A percentile compares a stretch with the other conserved stretches of the same genome.
Evolutionary conservation across 2,888 invertebrate genomes (phyloP).

Genomic region (Cyclophora albipunctata): DNA sequence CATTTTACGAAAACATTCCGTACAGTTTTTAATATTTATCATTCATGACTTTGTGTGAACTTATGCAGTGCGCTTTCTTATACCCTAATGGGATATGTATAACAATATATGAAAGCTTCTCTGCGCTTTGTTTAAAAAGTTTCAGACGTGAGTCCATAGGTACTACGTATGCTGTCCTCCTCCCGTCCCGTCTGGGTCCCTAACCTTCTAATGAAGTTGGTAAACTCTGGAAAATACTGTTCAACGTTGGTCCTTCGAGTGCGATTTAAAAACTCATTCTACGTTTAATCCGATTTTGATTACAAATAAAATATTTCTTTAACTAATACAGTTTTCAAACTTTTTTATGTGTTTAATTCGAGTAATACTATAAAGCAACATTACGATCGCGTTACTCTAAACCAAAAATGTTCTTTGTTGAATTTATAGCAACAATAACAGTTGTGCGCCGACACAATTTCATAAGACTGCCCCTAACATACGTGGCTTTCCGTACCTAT

Average conservation of each 20-base stretch:
- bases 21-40: no score
- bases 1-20: no score
- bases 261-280: neutral
- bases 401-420: slow-evolving; percentile 10
- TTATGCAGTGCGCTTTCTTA: no score
- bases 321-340: no score
- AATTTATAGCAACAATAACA: slow-evolving; percentile 26
- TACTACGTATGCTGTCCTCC: slow-evolving; percentile 10
- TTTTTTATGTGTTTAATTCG: no score
- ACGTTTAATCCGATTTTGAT: neutral
- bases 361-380: neutral
- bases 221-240: slow-evolving; percentile 21
- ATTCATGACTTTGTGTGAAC: no score
- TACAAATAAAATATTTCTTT: neutral
- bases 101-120: no score
- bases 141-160: slow-evolving; percentile 9
- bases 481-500: slow-evolving; percentile 28
- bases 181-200: slow-evolving; percentile 32
- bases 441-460: slow-evolving; percentile 26
- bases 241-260: slow-evolving; percentile 8
- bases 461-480: slow-evolving; percentile 23
- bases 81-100: no score
- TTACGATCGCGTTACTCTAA: neutral
- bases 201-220: slow-evolving; percentile 31
- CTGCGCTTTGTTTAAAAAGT: neutral